A percentile compares a stretch with the other conserved stretches of the same genome.
Evolutionary conservation across 2,888 invertebrate species (phyloP).

Genomic region (Apantesis nais): DNA sequence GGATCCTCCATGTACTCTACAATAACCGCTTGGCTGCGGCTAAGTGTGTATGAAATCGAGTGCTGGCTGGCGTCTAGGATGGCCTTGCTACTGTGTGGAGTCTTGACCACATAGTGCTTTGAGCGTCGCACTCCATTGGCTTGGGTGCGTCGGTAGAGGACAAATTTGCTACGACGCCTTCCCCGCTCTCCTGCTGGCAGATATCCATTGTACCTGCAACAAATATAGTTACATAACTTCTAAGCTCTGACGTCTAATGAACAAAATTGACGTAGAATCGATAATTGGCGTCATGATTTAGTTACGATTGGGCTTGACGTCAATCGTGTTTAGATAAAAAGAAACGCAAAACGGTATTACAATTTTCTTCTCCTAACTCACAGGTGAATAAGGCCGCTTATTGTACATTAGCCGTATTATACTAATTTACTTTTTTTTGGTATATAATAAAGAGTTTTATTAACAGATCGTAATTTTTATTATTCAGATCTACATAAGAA

Average conservation of each 20-base stretch:
- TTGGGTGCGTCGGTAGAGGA: slow-evolving; percentile 92
- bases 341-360: background rate
- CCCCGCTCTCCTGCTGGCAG: slow-evolving; percentile 97
- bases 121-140: slow-evolving; percentile 97
- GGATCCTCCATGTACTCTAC: slow-evolving; percentile 98
- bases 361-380: background rate
- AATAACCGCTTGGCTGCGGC: slow-evolving; percentile 98
- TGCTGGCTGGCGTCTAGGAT: slow-evolving; percentile 97
- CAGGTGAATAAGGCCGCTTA: background rate
- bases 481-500: too few species aligned
- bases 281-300: background rate
- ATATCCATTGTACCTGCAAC: slow-evolving; percentile 95
- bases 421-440: too few species aligned
- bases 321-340: background rate
- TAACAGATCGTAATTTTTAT: too few species aligned
- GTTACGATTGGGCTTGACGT: slow-evolving; percentile 13
- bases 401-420: too few species aligned
- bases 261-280: slow-evolving; percentile 1
- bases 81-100: slow-evolving; percentile 97
- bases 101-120: slow-evolving; percentile 98
- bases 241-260: slow-evolving; percentile 6
- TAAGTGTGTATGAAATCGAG: slow-evolving; percentile 98
- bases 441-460: too few species aligned
- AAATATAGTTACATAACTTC: slow-evolving; percentile 13
- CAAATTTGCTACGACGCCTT: slow-evolving; percentile 96